Percentiles rank a stretch among this genome's conserved stretches.
These are phyloP conservation scores for Leptinotarsa texana DNA, from an alignment of 1,140 invertebrate genomes.

Conservation along the genomic window DNA sequence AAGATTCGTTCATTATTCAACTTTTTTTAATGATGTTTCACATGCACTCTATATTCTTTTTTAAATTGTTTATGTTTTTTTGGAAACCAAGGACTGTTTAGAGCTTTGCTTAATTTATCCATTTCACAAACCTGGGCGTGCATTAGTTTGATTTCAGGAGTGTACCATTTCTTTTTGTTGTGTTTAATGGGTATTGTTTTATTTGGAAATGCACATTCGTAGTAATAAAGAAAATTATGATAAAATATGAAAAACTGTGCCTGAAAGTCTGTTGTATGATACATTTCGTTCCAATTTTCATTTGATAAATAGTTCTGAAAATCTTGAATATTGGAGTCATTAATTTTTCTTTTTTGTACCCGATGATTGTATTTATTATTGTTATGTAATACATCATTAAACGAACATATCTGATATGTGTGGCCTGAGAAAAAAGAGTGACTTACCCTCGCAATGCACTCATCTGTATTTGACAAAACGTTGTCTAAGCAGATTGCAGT, in stretches of 20 bases:
- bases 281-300: conserved; percentile 18
- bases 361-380: not conserved
- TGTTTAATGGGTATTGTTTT: not conserved
- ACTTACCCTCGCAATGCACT: too few relatives aligned
- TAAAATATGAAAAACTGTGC: conserved; percentile 5
- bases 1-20: too few relatives aligned
- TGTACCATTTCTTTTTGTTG: not conserved
- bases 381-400: conserved; percentile 13
- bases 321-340: conserved; percentile 11
- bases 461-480: too few relatives aligned
- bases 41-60: too few relatives aligned
- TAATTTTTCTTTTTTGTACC: conserved; percentile 9
- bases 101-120: too few relatives aligned
- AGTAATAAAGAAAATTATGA: too few relatives aligned
- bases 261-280: conserved; percentile 13
- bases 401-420: not conserved
- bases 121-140: not conserved
- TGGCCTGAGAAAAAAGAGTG: too few relatives aligned
- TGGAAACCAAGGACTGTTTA: too few relatives aligned
- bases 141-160: not conserved
- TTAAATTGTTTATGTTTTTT: too few relatives aligned
- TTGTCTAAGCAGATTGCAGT: too few relatives aligned
- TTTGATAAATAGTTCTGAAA: not conserved
- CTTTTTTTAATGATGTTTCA: too few relatives aligned
- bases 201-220: too few relatives aligned